Evolutionary conservation across 2,888 invertebrate species (phyloP).

Genomic region (Ophion ellenae): DNA sequence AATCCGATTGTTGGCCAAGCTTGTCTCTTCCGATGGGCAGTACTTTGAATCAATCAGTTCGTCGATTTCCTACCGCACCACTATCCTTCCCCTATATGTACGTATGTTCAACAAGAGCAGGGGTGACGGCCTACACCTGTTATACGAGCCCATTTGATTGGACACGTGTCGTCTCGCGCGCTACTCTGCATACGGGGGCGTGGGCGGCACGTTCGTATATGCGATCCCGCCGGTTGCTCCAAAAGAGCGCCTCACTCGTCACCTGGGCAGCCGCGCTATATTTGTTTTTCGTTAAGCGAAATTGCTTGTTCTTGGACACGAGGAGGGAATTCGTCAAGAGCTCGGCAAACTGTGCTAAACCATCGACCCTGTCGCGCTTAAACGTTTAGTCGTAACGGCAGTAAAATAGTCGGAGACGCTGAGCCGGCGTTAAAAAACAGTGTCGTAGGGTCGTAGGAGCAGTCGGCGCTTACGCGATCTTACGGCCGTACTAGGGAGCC

Average conservation of each 20-base stretch:
- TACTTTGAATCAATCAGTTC: no score
- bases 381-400: not conserved
- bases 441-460: not conserved
- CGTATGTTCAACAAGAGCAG: not conserved
- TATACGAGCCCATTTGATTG: not conserved
- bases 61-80: no score
- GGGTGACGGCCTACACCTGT: not conserved
- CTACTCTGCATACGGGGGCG: no score
- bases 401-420: not conserved
- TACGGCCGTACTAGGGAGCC: not conserved
- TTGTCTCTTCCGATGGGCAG: no score
- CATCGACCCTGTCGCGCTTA: slow-evolving; percentile 73
- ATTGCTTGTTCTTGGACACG: slow-evolving; percentile 71
- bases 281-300: slow-evolving; percentile 80
- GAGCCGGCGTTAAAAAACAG: not conserved
- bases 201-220: no score
- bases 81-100: no score
- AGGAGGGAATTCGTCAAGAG: slow-evolving; percentile 73
- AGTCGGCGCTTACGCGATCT: not conserved
- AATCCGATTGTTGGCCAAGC: no score
- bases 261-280: not conserved
- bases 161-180: not conserved
- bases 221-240: not conserved
- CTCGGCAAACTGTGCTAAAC: slow-evolving; percentile 75
- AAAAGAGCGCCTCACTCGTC: not conserved